Conservation (phyloP, 2,888 invertebrate genomes). For the Mesorhabditis belari region DNA sequence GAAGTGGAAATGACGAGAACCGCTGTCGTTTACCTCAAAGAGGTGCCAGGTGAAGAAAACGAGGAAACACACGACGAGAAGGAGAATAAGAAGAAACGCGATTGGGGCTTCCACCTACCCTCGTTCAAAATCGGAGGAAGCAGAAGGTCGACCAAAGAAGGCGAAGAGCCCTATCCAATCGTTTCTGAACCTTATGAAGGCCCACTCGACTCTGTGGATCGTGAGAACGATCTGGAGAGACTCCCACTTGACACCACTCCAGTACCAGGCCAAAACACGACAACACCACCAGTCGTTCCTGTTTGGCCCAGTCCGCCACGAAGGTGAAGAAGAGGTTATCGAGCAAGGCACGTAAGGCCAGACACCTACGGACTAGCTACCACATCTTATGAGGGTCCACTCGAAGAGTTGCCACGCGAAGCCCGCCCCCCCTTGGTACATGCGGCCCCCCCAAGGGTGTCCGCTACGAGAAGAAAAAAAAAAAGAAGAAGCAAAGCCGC, state of each 20-base stretch:
- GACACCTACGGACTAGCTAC: slow-evolving; percentile 8
- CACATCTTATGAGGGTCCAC: slow-evolving; percentile 10
- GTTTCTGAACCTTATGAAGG: slow-evolving; percentile 9
- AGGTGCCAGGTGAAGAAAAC: no score
- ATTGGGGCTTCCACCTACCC: no score
- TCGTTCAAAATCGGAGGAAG: no score
- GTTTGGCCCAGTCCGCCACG: no score
- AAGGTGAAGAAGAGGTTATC: background rate
- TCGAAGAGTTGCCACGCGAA: slow-evolving; percentile 10
- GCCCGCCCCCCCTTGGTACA: slow-evolving; percentile 11
- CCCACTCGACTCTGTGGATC: slow-evolving; percentile 8
- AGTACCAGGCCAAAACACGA: no score
- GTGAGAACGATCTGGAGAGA: slow-evolving; percentile 9
- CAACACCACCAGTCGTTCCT: no score
- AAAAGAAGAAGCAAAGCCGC: background rate
- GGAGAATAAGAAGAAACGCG: no score
- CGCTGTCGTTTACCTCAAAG: no score
- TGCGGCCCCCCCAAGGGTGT: slow-evolving; percentile 17
- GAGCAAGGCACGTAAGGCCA: slow-evolving; percentile 3
- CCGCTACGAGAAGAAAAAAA: slow-evolving; percentile 7
- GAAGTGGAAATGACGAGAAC: no score
- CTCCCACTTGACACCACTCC: slow-evolving; percentile 10
- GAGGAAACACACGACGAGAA: no score
- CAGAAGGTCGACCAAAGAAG: no score
- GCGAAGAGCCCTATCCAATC: slow-evolving; percentile 11